Conservation (phyloP, 2,888 invertebrate genomes). For the Ischnura elegans region DNA sequence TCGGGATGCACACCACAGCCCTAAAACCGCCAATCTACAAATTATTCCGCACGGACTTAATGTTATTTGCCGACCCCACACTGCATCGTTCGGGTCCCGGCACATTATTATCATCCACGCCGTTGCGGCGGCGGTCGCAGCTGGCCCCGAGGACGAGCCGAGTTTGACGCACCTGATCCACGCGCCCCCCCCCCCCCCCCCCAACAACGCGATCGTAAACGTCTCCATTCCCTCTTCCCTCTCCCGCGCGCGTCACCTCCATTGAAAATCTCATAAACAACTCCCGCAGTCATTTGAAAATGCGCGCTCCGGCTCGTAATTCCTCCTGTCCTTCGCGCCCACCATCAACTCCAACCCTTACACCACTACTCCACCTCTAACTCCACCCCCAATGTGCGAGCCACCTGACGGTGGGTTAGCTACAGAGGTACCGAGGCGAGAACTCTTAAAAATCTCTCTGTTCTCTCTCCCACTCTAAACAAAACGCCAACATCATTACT, state of each 20-base stretch:
- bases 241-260: background rate
- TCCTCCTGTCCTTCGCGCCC: background rate
- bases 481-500: background rate
- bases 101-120: background rate
- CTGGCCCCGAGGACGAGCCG: background rate
- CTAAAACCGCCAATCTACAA: background rate
- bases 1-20: background rate
- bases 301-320: background rate
- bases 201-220: conserved; percentile 1
- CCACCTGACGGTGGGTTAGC: background rate
- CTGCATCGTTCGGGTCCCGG: background rate
- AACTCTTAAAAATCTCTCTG: background rate
- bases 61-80: background rate
- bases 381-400: no score
- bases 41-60: conserved; percentile 7
- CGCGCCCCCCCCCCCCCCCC: background rate
- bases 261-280: conserved; percentile 6
- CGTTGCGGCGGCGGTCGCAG: background rate
- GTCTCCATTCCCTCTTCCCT: background rate
- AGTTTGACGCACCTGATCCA: conserved; percentile 31
- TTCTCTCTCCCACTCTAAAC: background rate
- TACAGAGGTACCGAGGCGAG: background rate
- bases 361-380: background rate
- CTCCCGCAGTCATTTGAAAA: background rate
- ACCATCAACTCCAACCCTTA: background rate